phyloP scores from a whole-genome alignment of 2,113 vertebrate genomes.

The Eupsittula cactorum region DNA sequence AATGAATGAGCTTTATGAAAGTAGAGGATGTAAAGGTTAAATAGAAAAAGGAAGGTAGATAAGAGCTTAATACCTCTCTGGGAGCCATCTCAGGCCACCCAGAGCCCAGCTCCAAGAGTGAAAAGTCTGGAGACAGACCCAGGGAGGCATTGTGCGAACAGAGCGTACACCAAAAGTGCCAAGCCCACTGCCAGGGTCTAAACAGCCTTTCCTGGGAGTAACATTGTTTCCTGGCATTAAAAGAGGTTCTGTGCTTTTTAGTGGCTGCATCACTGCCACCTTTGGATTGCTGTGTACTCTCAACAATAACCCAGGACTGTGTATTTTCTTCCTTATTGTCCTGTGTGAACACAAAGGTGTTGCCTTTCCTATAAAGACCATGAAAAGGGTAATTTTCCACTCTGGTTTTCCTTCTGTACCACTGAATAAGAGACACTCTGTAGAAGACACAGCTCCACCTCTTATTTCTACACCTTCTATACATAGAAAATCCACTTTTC shows the following conservation, averaged over 20 bases:
- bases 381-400: not conserved
- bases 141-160: not conserved
- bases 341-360: not conserved
- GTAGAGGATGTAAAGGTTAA: not conserved
- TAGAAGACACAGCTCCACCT: not conserved
- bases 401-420: not conserved
- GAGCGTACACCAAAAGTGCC: not conserved
- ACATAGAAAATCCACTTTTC: not conserved
- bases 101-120: not conserved
- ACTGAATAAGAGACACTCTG: not conserved
- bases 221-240: not conserved
- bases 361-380: not conserved
- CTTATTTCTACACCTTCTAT: not conserved
- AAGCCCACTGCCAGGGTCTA: not conserved
- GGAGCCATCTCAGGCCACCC: not conserved
- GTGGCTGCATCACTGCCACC: not conserved
- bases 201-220: not conserved
- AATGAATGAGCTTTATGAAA: conserved; percentile 22
- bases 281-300: not conserved
- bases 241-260: not conserved
- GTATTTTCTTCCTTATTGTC: not conserved
- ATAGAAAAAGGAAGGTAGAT: not conserved
- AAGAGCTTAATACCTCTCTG: not conserved
- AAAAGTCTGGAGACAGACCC: not conserved
- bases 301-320: not conserved